These are phyloP conservation scores for Drosophila anceps DNA, from an alignment of 2,888 invertebrate species.

Conservation along the genomic window DNA sequence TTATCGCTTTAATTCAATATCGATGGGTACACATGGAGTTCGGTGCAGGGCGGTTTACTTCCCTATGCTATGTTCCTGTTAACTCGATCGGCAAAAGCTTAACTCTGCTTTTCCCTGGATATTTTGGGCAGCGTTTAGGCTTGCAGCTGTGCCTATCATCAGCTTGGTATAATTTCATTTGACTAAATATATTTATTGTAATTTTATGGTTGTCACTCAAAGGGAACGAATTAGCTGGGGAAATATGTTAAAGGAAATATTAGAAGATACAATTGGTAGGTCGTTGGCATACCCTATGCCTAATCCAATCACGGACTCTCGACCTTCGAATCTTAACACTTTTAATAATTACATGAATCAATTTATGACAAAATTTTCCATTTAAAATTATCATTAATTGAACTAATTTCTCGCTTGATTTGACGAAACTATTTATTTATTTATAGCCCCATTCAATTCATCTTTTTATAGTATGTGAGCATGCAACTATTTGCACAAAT, in stretches of 20 bases:
- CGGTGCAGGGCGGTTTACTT: not conserved
- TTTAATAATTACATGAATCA: not conserved
- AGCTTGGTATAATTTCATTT: conserved; percentile 18
- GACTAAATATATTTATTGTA: conserved; percentile 10
- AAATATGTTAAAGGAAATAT: not conserved
- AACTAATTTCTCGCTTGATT: not conserved
- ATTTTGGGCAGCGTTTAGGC: conserved; percentile 12
- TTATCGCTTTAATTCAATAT: conserved; percentile 78
- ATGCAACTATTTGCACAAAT: not conserved
- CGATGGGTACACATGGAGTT: conserved; percentile 35
- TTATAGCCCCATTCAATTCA: not conserved
- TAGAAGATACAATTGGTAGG: not conserved
- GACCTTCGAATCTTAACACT: not conserved
- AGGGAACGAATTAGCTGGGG: not conserved
- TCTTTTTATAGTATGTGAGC: not conserved
- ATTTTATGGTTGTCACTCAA: not conserved
- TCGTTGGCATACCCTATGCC: not conserved
- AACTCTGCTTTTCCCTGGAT: conserved; percentile 19
- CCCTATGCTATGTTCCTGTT: not conserved
- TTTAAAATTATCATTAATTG: not conserved
- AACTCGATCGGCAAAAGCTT: conserved; percentile 20
- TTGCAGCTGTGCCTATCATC: conserved; percentile 9
- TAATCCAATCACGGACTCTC: not conserved
- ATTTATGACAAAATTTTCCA: no score
- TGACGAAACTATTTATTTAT: not conserved